A percentile compares a stretch with the other conserved stretches of the same genome.
Conservation (phyloP, 1,140 invertebrate genomes). For the Drosophila micromelanica region DNA sequence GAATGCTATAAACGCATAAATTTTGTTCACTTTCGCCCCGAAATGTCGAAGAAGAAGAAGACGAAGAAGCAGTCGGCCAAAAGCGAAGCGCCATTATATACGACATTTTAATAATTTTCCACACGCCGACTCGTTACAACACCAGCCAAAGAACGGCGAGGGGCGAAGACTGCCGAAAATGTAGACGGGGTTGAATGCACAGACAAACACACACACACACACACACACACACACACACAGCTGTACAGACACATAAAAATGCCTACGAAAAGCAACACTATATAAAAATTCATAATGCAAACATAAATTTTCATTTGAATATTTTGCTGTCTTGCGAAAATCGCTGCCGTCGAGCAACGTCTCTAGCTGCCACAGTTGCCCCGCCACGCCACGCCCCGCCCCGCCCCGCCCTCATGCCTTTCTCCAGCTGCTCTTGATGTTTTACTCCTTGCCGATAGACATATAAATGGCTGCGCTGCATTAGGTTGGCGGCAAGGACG, state of each 20-base stretch:
- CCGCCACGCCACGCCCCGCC: constrained; percentile 18
- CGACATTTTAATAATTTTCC: constrained; percentile 83
- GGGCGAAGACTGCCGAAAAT: neutral
- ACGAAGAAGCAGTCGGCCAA: constrained; percentile 29
- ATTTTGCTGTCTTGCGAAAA: constrained; percentile 80
- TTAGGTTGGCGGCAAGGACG: constrained; percentile 59
- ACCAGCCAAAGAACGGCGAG: constrained; percentile 6
- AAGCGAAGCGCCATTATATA: constrained; percentile 71
- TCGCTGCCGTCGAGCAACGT: constrained; percentile 45
- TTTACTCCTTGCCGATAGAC: constrained; percentile 57
- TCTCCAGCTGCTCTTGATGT: constrained; percentile 22
- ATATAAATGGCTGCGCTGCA: constrained; percentile 70
- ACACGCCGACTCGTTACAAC: constrained; percentile 64
- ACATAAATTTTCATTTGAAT: constrained; percentile 84
- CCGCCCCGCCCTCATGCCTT: too few species aligned
- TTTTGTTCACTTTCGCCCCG: constrained; percentile 46
- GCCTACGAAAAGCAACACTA: constrained; percentile 78
- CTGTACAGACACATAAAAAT: constrained; percentile 73
- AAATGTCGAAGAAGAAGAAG: constrained; percentile 26
- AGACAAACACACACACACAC: constrained; percentile 22
- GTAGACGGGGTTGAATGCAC: constrained; percentile 20
- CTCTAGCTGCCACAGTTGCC: constrained; percentile 10
- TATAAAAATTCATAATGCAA: constrained; percentile 84
- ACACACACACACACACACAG: constrained; percentile 3
- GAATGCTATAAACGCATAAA: constrained; percentile 82